Evolutionary conservation across 2,797 vertebrate genomes (phyloP).

Genomic region (Tachyglossus aculeatus): DNA sequence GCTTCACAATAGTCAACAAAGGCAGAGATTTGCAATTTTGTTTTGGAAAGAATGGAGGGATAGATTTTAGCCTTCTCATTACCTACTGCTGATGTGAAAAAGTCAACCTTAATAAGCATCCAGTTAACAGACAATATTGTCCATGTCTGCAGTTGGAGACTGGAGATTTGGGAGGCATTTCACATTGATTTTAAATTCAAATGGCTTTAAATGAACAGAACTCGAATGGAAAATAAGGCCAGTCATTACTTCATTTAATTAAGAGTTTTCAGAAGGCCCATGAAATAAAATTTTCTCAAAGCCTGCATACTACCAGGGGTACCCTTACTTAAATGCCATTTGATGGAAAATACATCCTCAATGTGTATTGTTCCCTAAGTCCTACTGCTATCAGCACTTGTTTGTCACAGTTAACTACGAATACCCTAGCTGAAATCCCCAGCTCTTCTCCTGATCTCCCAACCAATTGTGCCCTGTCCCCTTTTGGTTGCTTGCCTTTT

Average conservation of each 20-base stretch:
- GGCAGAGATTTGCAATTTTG: neutral
- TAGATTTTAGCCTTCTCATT: neutral
- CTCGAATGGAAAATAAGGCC: neutral
- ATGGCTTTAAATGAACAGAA: neutral
- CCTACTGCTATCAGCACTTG: too few relatives aligned
- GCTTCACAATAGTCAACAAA: too few relatives aligned
- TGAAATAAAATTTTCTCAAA: neutral
- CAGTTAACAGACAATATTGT: neutral
- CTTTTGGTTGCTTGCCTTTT: too few relatives aligned
- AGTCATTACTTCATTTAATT: neutral
- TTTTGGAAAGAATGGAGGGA: neutral
- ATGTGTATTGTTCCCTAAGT: too few relatives aligned
- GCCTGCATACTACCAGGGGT: neutral
- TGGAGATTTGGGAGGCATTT: neutral
- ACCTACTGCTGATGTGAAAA: neutral
- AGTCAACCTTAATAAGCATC: neutral
- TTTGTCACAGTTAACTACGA: too few relatives aligned
- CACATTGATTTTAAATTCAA: neutral
- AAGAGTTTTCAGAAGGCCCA: neutral
- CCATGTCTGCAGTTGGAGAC: neutral
- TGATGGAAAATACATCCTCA: rapidly evolving
- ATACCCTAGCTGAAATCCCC: too few relatives aligned
- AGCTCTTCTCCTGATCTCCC: too few relatives aligned
- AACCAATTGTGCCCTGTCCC: too few relatives aligned
- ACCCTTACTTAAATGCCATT: rapidly evolving